Evolutionary conservation across 2,113 vertebrate genomes (phyloP).

Genomic region (Rhinolophus ferrumequinum): DNA sequence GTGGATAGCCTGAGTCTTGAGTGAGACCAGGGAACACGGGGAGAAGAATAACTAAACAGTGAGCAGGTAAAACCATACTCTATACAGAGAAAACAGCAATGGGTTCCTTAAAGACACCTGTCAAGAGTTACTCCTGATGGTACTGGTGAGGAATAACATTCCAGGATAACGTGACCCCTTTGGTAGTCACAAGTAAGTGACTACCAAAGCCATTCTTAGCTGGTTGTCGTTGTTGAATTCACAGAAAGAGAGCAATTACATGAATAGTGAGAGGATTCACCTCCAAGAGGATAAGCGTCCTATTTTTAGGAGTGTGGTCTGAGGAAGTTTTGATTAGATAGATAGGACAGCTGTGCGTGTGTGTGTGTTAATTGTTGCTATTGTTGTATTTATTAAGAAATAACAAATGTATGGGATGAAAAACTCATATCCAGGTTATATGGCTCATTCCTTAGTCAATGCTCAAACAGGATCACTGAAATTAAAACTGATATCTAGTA

Average conservation of each 20-base stretch:
- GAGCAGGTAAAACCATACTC: not conserved
- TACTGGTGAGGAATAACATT: not conserved
- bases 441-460: not conserved
- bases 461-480: not conserved
- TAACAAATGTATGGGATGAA: not conserved
- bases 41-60: not conserved
- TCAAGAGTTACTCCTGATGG: not conserved
- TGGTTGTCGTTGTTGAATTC: not conserved
- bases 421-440: not conserved
- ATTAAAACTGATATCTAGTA: conserved; percentile 14
- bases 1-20: not conserved
- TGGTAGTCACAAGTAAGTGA: not conserved
- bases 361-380: not conserved
- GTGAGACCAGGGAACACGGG: not conserved
- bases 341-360: not conserved
- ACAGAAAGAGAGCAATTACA: not conserved
- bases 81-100: not conserved
- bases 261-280: not conserved
- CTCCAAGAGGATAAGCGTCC: not conserved
- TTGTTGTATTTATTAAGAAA: not conserved
- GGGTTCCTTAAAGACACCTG: not conserved
- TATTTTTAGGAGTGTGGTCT: not conserved
- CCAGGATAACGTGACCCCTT: not conserved
- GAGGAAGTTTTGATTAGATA: not conserved
- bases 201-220: not conserved